Percentiles rank a stretch among this genome's conserved stretches.
Evolutionary conservation across 2,113 vertebrate species (phyloP).

Genomic region (Elgaria multicarinata): DNA sequence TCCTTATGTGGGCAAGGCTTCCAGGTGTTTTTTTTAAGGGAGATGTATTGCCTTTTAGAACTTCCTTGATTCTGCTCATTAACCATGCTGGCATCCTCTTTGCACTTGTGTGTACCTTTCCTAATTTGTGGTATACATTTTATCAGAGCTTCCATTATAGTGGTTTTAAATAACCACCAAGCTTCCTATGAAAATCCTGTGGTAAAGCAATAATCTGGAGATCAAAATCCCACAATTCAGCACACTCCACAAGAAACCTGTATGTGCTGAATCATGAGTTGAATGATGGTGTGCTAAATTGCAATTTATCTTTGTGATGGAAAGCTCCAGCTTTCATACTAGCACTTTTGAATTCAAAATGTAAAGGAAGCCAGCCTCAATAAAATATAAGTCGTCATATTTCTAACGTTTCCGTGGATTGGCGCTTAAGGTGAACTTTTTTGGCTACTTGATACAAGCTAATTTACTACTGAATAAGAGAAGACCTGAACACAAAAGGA

Average conservation of each 20-base stretch:
- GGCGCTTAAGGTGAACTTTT: slow-evolving; percentile 56
- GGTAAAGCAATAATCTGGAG: not conserved
- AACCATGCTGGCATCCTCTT: not conserved
- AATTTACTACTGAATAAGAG: slow-evolving; percentile 63
- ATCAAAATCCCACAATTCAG: not conserved
- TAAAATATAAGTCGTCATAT: slow-evolving; percentile 4
- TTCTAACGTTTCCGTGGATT: slow-evolving; percentile 49
- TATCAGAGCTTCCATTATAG: not conserved
- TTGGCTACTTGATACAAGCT: slow-evolving; percentile 57
- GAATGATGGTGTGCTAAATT: slow-evolving; percentile 27
- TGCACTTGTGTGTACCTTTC: not conserved
- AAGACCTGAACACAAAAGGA: slow-evolving; percentile 58
- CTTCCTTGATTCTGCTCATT: not conserved
- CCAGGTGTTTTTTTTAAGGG: not conserved
- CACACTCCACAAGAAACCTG: not conserved
- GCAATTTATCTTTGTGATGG: slow-evolving; percentile 19
- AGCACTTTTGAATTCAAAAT: not conserved
- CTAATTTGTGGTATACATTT: not conserved
- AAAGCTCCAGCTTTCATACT: slow-evolving; percentile 36
- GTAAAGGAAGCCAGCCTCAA: not conserved
- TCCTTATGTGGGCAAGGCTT: not conserved
- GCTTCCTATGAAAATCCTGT: slow-evolving; percentile 4
- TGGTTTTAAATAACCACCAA: not conserved
- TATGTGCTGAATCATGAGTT: slow-evolving; percentile 29
- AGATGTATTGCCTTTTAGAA: not conserved